A percentile compares a stretch with the other conserved stretches of the same genome.
These are phyloP conservation scores for Indri indri DNA, from an alignment of 2,113 vertebrate genomes.

Conservation along the genomic window DNA sequence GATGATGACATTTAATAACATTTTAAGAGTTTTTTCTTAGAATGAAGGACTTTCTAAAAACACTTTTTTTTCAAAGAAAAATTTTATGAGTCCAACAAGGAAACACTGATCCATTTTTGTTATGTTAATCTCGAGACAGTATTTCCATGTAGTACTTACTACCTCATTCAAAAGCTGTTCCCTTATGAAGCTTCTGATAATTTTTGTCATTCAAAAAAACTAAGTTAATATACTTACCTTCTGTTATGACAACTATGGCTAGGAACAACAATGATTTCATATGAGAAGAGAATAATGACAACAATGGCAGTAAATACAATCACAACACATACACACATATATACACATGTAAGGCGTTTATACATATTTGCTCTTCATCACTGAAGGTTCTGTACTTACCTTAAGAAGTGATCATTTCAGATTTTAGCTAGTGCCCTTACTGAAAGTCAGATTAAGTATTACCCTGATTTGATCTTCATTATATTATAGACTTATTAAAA, in stretches of 20 bases:
- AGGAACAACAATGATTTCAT: constrained; percentile 36
- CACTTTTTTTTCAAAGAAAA: constrained; percentile 48
- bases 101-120: background rate
- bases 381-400: constrained; percentile 58
- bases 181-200: constrained; percentile 47
- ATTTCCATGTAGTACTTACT: background rate
- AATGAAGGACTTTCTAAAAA: background rate
- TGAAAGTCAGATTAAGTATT: constrained; percentile 76
- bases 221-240: constrained; percentile 61
- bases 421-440: background rate
- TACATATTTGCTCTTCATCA: background rate
- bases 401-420: constrained; percentile 74
- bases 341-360: no score
- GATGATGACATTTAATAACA: background rate
- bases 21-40: background rate
- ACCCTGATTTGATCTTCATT: constrained; percentile 73
- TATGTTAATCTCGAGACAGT: constrained; percentile 19
- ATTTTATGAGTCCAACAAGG: background rate
- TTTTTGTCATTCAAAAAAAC: constrained; percentile 24
- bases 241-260: constrained; percentile 17
- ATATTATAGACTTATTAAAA: constrained; percentile 82
- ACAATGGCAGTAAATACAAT: background rate
- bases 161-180: constrained; percentile 39
- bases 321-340: background rate
- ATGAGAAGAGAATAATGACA: constrained; percentile 46